These are phyloP conservation scores for Zonotrichia albicollis DNA, from an alignment of 2,797 vertebrate genomes.

Conservation along the genomic window DNA sequence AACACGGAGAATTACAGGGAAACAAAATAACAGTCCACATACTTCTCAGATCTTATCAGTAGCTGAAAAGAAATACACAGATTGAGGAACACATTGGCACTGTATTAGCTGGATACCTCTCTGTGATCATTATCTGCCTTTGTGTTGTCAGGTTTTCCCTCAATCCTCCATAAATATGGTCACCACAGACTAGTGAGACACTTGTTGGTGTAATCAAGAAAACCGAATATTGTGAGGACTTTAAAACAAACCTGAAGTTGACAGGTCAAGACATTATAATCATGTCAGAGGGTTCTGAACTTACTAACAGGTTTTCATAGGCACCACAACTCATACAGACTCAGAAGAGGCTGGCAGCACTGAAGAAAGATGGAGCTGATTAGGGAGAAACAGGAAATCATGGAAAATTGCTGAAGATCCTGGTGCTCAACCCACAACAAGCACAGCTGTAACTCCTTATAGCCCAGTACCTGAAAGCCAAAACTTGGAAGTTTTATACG, in stretches of 20 bases:
- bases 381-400: background rate
- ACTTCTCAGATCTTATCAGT: slow-evolving; percentile 6
- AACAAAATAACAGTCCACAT: background rate
- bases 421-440: background rate
- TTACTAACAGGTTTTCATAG: background rate
- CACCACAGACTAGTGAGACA: background rate
- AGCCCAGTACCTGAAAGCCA: background rate
- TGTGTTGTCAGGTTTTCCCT: background rate
- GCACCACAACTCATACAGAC: background rate
- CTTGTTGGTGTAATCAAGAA: background rate
- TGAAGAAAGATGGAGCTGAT: background rate
- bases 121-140: background rate
- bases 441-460: slow-evolving; percentile 15
- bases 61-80: background rate
- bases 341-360: background rate
- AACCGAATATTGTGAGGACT: accelerated
- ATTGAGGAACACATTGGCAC: background rate
- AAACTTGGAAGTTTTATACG: background rate
- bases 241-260: background rate
- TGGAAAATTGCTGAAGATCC: background rate
- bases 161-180: background rate
- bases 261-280: background rate
- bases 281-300: background rate
- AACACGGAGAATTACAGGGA: background rate
- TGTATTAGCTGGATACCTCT: background rate